A percentile compares a stretch with the other conserved stretches of the same genome.
Conservation (phyloP, 2,113 vertebrate genomes). For the Taxidea taxus region DNA sequence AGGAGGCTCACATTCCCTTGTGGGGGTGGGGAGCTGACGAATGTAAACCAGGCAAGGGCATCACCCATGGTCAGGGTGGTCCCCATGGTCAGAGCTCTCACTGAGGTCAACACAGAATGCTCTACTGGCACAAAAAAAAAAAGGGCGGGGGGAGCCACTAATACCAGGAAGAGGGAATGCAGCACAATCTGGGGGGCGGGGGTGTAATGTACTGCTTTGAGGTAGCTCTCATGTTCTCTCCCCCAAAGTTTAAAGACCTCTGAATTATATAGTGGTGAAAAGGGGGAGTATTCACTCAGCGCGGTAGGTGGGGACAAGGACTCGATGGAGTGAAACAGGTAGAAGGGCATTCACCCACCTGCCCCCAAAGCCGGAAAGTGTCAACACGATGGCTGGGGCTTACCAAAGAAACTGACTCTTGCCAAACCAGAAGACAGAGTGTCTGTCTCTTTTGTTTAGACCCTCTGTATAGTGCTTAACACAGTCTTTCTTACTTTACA, state of each 20-base stretch:
- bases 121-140: neutral
- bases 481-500: slow-evolving; percentile 29
- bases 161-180: neutral
- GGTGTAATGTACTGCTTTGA: neutral
- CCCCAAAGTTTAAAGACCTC: neutral
- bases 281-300: too few species aligned
- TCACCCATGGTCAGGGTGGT: neutral
- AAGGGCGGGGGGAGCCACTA: too few species aligned
- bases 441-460: slow-evolving; percentile 16
- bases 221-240: neutral
- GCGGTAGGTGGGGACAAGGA: neutral
- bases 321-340: neutral
- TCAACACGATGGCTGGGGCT: neutral
- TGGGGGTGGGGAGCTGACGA: too few species aligned
- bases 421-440: neutral
- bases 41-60: neutral
- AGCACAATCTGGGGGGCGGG: neutral
- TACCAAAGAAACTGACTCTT: neutral
- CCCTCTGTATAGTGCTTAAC: neutral
- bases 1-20: neutral
- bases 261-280: neutral
- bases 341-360: neutral
- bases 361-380: neutral
- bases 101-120: neutral
- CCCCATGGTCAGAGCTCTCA: neutral